phyloP scores from a whole-genome alignment of 1,140 invertebrate species.

The Papilio machaon region DNA sequence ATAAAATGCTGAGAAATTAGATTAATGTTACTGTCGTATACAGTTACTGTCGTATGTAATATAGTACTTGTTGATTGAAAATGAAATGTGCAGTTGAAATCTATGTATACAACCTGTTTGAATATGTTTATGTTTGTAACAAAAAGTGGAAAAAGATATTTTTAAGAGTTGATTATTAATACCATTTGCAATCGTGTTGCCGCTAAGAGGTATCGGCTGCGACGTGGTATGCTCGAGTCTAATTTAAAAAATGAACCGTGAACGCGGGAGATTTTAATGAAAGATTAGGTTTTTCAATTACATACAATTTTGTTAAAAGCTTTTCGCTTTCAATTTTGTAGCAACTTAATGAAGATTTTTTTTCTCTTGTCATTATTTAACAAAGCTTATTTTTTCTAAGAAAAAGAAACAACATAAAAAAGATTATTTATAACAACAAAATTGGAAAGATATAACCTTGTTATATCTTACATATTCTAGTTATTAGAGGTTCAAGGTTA shows the following conservation, averaged over 20 bases:
- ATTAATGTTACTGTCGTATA: not conserved
- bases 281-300: slow-evolving; percentile 77
- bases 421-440: too few relatives aligned
- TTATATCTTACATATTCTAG: too few relatives aligned
- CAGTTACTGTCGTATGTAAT: too few relatives aligned
- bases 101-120: too few relatives aligned
- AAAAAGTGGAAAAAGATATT: too few relatives aligned
- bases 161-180: too few relatives aligned
- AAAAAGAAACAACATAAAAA: too few relatives aligned
- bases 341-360: not conserved
- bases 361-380: not conserved
- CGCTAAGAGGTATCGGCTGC: slow-evolving; percentile 5
- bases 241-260: slow-evolving; percentile 56
- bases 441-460: too few relatives aligned
- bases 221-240: slow-evolving; percentile 59
- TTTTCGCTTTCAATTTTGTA: slow-evolving; percentile 39
- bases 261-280: slow-evolving; percentile 73
- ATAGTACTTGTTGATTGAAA: too few relatives aligned
- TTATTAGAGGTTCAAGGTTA: too few relatives aligned
- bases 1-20: not conserved
- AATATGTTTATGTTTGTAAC: too few relatives aligned
- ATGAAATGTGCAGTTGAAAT: too few relatives aligned
- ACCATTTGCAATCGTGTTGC: not conserved
- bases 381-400: not conserved
- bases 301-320: slow-evolving; percentile 56